Conservation (phyloP, 2,888 invertebrate genomes). For the Erynnis tages region DNA sequence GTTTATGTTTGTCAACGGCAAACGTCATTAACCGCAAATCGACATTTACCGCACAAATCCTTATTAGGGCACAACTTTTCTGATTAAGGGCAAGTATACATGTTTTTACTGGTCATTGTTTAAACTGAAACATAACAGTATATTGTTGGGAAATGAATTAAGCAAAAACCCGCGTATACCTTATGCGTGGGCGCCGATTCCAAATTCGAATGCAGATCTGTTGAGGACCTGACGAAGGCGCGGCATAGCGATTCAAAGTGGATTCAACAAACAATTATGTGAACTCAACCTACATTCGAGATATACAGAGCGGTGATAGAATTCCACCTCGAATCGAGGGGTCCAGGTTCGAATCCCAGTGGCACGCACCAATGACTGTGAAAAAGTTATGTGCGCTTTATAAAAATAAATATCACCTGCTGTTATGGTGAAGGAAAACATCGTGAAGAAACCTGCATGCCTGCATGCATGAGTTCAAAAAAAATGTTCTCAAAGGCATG, state of each 20-base stretch:
- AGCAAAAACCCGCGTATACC: constrained; percentile 40
- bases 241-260: background rate
- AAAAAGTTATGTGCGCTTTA: too few relatives aligned
- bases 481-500: too few relatives aligned
- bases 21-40: background rate
- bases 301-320: too few relatives aligned
- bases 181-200: constrained; percentile 36
- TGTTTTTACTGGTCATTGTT: constrained; percentile 37
- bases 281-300: background rate
- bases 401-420: too few relatives aligned
- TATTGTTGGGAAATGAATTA: constrained; percentile 34
- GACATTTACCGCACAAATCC: constrained; percentile 12
- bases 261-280: background rate
- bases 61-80: constrained; percentile 34
- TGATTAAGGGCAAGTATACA: constrained; percentile 33
- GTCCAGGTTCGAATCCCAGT: too few relatives aligned
- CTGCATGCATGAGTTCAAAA: too few relatives aligned
- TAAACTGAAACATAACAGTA: constrained; percentile 29
- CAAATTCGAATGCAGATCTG: constrained; percentile 31
- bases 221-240: background rate
- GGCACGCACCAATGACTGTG: too few relatives aligned
- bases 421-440: too few relatives aligned
- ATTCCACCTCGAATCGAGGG: too few relatives aligned
- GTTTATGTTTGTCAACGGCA: background rate
- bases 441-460: too few relatives aligned